Base-by-base conservation (phyloP, 2,888 invertebrate genomes). In the Philaethria dido region DNA sequence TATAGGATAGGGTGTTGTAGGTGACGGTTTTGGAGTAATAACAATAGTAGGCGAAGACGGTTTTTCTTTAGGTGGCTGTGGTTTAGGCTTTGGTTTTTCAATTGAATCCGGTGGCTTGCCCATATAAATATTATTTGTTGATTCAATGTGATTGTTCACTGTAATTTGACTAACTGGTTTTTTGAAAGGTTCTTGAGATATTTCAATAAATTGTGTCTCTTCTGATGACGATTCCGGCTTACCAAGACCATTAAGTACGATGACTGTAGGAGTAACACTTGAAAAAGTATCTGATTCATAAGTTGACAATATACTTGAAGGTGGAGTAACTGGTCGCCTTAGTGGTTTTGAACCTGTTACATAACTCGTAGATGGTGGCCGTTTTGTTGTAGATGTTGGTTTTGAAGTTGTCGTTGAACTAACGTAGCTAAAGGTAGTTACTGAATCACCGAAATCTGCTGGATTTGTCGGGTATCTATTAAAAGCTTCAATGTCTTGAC, bases 21-120 rank as follows among this genome's bases (percentile, higher is more conserved):
- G 81, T 0, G 93, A 93, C 1, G 95, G 96, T 80, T 95, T 96
- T 3, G 95, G 95, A 3, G 96, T 96, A 13, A 95, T 95, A 3
- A 95, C 87, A 6, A 95, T 91, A 0, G 95, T 95, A 1, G 95
- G 94, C 0, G 93, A 93, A 11, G 95, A 86, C 0, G 89, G 94
- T 62, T 88, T 88, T 44, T 94, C 93, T 9, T 93, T 93, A 9
- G 72, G 74, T 18, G 76, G 69, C 0, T 60, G 44, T 6, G 89
- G 89, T 77, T 87, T 86, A 33, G 88, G 94, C 63, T 89, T 89
- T 25, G 72, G 70, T 69, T 72, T 72, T 36, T 94, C 93, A 9
- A 93, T 92, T 13, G 72, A 75, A 18, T 76, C 72, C 0, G 84
- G 75, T 1, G 92, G 91, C 78, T 89, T 88, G 3, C 83, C 84